Evolutionary conservation across 30 jellyfish, hydroid and myxozoan genomes (phyloP).

Genomic region (Catostylus mosaicus): DNA sequence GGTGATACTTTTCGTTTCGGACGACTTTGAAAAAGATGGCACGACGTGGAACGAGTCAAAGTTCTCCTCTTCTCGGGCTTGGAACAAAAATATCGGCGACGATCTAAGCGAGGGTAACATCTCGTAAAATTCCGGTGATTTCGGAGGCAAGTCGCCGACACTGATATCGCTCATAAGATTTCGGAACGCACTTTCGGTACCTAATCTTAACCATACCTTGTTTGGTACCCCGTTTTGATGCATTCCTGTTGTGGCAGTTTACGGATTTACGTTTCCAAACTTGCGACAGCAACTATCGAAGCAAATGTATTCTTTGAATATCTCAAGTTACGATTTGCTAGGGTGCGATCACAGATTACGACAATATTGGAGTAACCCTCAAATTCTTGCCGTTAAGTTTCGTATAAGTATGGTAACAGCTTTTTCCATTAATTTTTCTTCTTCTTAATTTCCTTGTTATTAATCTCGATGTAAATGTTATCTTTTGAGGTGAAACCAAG

Average conservation of each 20-base stretch:
- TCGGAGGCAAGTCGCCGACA: slow-evolving; percentile 69
- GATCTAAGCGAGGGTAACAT: slow-evolving; percentile 66
- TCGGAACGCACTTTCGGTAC: slow-evolving; percentile 55
- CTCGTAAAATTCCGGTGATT: slow-evolving; percentile 63
- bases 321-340: no score
- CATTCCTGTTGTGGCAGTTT: slow-evolving; percentile 3
- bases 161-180: slow-evolving; percentile 23
- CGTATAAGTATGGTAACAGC: no score
- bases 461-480: no score
- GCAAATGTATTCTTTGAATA: no score
- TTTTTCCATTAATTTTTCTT: no score
- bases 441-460: no score
- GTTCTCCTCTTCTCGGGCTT: slow-evolving; percentile 56
- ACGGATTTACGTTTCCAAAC: not conserved
- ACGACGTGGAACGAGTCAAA: slow-evolving; percentile 66
- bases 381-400: no score
- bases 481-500: no score
- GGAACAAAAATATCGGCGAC: slow-evolving; percentile 48
- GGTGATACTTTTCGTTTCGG: not conserved
- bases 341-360: no score
- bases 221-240: slow-evolving; percentile 47
- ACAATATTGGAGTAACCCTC: no score
- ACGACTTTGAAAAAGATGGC: slow-evolving; percentile 30
- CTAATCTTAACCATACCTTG: slow-evolving; percentile 14
- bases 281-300: not conserved